Evolutionary conservation across 64 coral and sea anemone genomes (phyloP).

Genomic region (Trachythela sp.): DNA sequence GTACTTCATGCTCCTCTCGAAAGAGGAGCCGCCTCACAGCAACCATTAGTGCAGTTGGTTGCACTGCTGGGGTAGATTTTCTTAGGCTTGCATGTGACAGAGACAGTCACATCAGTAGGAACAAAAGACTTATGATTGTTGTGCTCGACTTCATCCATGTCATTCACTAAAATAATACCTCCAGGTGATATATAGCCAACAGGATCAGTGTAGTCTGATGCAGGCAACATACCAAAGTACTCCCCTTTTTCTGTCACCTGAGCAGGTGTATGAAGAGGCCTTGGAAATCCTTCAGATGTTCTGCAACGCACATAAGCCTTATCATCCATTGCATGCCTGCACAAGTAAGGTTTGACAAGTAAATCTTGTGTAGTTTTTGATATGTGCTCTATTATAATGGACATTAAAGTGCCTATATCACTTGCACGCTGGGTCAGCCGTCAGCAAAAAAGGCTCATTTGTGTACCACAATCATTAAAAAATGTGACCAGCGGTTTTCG

Average conservation of each 20-base stretch:
- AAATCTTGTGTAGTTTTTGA: slow-evolving; percentile 46
- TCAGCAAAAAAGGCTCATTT: too few species aligned
- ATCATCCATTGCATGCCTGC: slow-evolving; percentile 43
- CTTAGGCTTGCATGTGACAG: slow-evolving; percentile 49
- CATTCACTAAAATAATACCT: slow-evolving; percentile 36
- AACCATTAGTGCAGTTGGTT: slow-evolving; percentile 50
- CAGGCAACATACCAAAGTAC: neutral
- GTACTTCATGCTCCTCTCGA: slow-evolving; percentile 28
- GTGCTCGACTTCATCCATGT: slow-evolving; percentile 48
- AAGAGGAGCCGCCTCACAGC: slow-evolving; percentile 16
- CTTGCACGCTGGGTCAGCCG: too few species aligned
- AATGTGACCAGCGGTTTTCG: too few species aligned
- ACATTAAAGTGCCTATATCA: too few species aligned
- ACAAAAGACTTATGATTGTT: neutral
- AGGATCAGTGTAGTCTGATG: slow-evolving; percentile 42
- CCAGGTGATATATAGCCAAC: slow-evolving; percentile 52
- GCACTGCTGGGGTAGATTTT: slow-evolving; percentile 22
- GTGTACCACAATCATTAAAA: too few species aligned
- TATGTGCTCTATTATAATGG: neutral
- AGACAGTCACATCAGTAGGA: slow-evolving; percentile 23
- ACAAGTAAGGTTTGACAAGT: slow-evolving; percentile 19
- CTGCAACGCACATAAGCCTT: slow-evolving; percentile 46
- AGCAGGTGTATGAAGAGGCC: slow-evolving; percentile 44
- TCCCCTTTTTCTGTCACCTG: slow-evolving; percentile 1
- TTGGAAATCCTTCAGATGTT: slow-evolving; percentile 42